phyloP scores from a whole-genome alignment of 2,888 invertebrate species.

The Drosophila meridiana region DNA sequence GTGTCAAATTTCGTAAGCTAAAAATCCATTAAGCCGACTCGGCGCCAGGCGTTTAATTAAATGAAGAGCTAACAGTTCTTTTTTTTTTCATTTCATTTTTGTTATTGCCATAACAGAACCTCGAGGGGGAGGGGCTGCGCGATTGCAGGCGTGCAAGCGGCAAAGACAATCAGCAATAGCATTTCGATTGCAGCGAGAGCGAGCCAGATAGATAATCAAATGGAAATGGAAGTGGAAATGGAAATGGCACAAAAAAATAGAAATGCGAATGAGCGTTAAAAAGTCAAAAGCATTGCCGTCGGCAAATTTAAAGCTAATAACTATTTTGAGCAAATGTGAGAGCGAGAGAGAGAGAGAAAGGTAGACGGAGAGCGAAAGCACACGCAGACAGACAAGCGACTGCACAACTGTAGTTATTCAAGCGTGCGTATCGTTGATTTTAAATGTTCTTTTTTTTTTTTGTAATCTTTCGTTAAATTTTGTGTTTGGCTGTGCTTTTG shows the following conservation, averaged over 20 bases:
- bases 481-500: conserved; percentile 52
- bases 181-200: conserved; percentile 60
- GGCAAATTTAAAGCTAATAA: conserved; percentile 29
- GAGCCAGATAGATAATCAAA: conserved; percentile 49
- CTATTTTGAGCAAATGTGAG: conserved; percentile 8
- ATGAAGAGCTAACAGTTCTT: conserved; percentile 38
- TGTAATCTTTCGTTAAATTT: conserved; percentile 32
- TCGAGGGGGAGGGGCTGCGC: not conserved
- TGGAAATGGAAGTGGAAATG: conserved; percentile 12
- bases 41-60: conserved; percentile 50
- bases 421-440: conserved; percentile 15
- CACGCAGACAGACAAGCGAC: conserved; percentile 7
- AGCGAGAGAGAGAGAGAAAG: not conserved
- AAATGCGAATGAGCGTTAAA: conserved; percentile 46
- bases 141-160: conserved; percentile 46
- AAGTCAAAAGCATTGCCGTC: conserved; percentile 41
- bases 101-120: conserved; percentile 28
- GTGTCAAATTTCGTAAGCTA: conserved; percentile 24
- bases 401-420: conserved; percentile 18
- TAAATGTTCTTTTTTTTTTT: conserved; percentile 3
- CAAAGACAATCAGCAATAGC: conserved; percentile 44
- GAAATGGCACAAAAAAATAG: conserved; percentile 27
- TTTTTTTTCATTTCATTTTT: conserved; percentile 19
- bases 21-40: conserved; percentile 53
- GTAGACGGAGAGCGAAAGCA: not conserved